A percentile compares a stretch with the other conserved stretches of the same genome.
phyloP scores from a whole-genome alignment of 2,113 vertebrate species.

The Hepsetus odoe region DNA sequence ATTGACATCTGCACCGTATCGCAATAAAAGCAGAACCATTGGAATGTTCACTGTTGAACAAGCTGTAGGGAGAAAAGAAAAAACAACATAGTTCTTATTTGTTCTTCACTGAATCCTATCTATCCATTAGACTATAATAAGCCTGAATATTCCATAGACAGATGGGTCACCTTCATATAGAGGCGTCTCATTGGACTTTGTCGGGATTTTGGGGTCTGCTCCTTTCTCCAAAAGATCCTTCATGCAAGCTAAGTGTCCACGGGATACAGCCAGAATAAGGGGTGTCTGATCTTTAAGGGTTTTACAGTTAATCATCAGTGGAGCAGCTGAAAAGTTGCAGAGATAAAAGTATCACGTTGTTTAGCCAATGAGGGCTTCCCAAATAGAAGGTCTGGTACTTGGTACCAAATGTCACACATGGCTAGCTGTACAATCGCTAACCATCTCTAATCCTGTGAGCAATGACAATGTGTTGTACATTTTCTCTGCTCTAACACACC shows the following conservation, averaged over 20 bases:
- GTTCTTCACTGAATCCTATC: conserved; percentile 19
- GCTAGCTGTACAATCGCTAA: too few relatives aligned
- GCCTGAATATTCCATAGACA: conserved; percentile 62
- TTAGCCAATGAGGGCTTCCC: not conserved
- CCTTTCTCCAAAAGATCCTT: conserved; percentile 78
- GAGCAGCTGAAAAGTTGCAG: conserved; percentile 42
- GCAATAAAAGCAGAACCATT: conserved; percentile 75
- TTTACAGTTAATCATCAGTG: conserved; percentile 75
- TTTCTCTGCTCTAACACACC: too few relatives aligned
- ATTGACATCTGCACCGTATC: conserved; percentile 79
- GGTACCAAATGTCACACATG: too few relatives aligned
- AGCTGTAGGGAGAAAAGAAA: not conserved
- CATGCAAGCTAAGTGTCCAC: conserved; percentile 78
- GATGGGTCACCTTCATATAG: conserved; percentile 82
- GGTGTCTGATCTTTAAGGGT: conserved; percentile 81
- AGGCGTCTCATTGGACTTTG: conserved; percentile 79
- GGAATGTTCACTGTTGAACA: conserved; percentile 61
- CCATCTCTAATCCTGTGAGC: not conserved
- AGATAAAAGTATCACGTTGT: not conserved
- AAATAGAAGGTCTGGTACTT: too few relatives aligned
- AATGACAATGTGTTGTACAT: not conserved
- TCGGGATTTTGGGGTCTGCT: conserved; percentile 81
- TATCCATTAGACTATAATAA: conserved; percentile 69
- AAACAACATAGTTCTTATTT: not conserved
- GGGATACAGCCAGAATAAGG: conserved; percentile 76